Base-by-base conservation (phyloP, 53 echinoderm and acorn worm genomes). In the Holothuria leucospilota region DNA sequence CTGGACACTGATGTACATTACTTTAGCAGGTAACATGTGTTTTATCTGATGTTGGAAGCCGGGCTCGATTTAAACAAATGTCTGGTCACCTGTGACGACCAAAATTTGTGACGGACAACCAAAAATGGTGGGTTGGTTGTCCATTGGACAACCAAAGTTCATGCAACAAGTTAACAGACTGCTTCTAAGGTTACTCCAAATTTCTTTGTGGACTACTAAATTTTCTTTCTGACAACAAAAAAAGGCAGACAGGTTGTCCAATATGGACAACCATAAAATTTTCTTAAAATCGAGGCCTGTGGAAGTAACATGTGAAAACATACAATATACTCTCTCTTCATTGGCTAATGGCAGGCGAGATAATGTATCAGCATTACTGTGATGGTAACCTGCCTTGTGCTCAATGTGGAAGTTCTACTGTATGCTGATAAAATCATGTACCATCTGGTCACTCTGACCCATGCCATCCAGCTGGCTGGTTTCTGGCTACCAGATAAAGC, bases 331-430 rank as follows among this genome's bases (percentile, higher is more conserved):
- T 21, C 21, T 34, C n/a, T 81, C 68, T 15, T 58, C 59, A 13
- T 61, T 78, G 66, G 51, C 24, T 16, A 82, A 52, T 7, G 88
- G 91, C 21, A 88, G 63, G 14, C 86, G 86, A 38, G 89, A 92
- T 24, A 92, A 77, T 4, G 29, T 84, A 89, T 92, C 89, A 18
- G 89, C 92, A 29, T 92, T 92, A 7, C 71, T 28, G 23, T 92
- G 92, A 21, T 82, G 59, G 63, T 29, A 68, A 58, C 87, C 81
- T 59, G 58, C 90, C 64, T 70, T 90, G 53, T 90, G 90, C 6
- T 79, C 29, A 20, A 90, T 90, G 0, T 78, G 30, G 42, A 77
- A 80, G 13, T 70, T n/a, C n/a, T n/a, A n/a, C n/a, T 78, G 81
- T 90, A 80, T 13, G 67, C 79, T 6, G 87, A 90, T 26, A 90